Evolutionary conservation across 1,140 invertebrate genomes (phyloP), one percentile per base, ranked within the genome.

Genomic region (Cydia fagiglandana): DNA sequence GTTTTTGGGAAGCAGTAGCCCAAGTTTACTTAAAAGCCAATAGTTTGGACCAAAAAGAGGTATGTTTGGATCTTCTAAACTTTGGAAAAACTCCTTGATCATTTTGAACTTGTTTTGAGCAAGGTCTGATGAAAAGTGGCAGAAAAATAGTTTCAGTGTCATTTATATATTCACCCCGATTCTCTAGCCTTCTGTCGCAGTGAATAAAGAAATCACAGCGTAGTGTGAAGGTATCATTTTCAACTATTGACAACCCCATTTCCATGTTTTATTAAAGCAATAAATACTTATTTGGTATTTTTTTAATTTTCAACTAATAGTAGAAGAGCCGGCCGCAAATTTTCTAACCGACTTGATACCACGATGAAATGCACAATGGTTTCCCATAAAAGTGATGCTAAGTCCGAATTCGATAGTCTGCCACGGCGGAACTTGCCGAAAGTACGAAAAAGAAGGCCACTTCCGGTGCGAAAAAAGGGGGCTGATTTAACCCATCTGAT

Each of bases 1-100:
- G 28, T 80, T 86, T 64, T 86, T 64, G n/a, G 86, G 87, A 77
- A 92, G 80, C n/a, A 91, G 77, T n/a, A 92, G 76, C 15, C 89
- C 87, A 34, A 82, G 77, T 77, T 78, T 86, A 34, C 79, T 82
- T 64, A 91, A 34, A 38, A 89, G 83, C 91, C 91, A 92, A 75
- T 85, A 86, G 76, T 85, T 90, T 15, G 89, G 90, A 28, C 79
- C 88, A 20, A 91, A 70, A 3, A 89, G 74, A 20, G 84, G 88
- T 70, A 77, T 78, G 4, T 82, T 47, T 24, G 84, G 79, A 76
- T 90, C 84, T 76, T 92, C 83, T 17, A 90, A 73, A 12, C 56
- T 83, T 41, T 80, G 15, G 7, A 90, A 56, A 76, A 89, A 85
- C 30, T 74, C 38, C 41, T 77, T 75, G 24, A 88, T 81, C 88